Base-by-base conservation (phyloP, 1,140 invertebrate genomes). In the Drosophila miranda region DNA sequence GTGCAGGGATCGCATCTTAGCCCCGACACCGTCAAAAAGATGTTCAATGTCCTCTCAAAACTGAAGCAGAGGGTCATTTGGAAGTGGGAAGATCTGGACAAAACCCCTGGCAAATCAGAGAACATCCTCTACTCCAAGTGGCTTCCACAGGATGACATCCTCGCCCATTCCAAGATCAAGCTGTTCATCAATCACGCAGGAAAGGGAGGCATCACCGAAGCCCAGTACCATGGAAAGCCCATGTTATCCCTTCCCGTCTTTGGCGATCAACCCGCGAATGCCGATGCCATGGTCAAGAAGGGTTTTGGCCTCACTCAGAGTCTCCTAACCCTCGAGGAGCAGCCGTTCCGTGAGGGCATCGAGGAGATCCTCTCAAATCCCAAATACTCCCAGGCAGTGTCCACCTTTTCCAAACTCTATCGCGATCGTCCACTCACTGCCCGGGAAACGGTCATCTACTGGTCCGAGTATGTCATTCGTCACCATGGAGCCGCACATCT, bases 131-230 rank as follows among this genome's bases (percentile, higher is more conserved):
- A 94, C 2, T 91, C 90, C 43, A 93, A 93, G 57, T 95, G 95
- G 95, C 72, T 95, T 4, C 95, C 95, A 0, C 95, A 96, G 78
- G 93, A 93, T 59, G 94, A 95, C 74, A 91, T 95, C 73, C 82
- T 83, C 14, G 95, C 92, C 44, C 94, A 95, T 91, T 92, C 92
- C 6, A 95, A 95, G 68, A 84, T 94, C 1, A 93, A 92, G 75
- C 91, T 92, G 0, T 95, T 96, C 72, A 93, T 96, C 28, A 94
- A 94, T 1, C 94, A 96, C 77, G 94, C 94, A 26, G 95, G 95
- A 16, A 84, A 94, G 44, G 92, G 94, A 43, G 94, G 95, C 42
- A 91, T 94, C 6, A 93, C 94, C 69, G 95, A 96, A 90, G 93
- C 95, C 3, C 82, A 95, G 2, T 94, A 94, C 90, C 93, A 94